These are phyloP conservation scores for Cabera pusaria DNA, from an alignment of 2,888 invertebrate species.

Conservation along the genomic window DNA sequence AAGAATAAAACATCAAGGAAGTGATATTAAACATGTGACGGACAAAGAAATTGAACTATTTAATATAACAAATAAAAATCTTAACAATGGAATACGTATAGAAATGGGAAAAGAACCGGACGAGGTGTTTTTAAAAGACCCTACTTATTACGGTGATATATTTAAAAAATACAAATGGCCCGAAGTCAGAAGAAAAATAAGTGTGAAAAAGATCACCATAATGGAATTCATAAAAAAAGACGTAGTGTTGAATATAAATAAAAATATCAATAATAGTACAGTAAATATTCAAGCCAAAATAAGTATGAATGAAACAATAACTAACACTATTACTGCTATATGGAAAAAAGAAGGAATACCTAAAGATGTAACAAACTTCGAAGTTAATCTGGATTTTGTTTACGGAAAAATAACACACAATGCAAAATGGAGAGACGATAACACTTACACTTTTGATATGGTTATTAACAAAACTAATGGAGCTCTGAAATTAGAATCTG, in stretches of 20 bases:
- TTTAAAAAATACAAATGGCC: slow-evolving; percentile 57
- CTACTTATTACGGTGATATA: slow-evolving; percentile 54
- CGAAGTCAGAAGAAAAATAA: slow-evolving; percentile 45
- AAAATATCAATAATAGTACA: slow-evolving; percentile 54
- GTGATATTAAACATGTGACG: slow-evolving; percentile 49
- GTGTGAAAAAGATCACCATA: slow-evolving; percentile 43
- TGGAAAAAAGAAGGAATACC: slow-evolving; percentile 53
- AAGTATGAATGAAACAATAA: slow-evolving; percentile 38
- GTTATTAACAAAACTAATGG: slow-evolving; percentile 41
- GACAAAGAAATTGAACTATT: slow-evolving; percentile 51
- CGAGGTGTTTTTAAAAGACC: slow-evolving; percentile 57
- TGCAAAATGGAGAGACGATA: slow-evolving; percentile 53
- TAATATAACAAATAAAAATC: slow-evolving; percentile 53
- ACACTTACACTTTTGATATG: slow-evolving; percentile 31
- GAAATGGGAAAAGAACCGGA: slow-evolving; percentile 58
- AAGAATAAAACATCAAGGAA: slow-evolving; percentile 39
- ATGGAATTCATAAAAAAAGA: slow-evolving; percentile 49
- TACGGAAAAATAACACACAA: slow-evolving; percentile 36
- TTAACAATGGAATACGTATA: slow-evolving; percentile 50
- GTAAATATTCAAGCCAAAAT: slow-evolving; percentile 34
- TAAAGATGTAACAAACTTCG: slow-evolving; percentile 43
- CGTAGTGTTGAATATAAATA: slow-evolving; percentile 40
- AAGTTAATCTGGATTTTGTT: slow-evolving; percentile 44
- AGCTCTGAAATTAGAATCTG: slow-evolving; percentile 45
- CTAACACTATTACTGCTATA: slow-evolving; percentile 44